A percentile compares a stretch with the other conserved stretches of the same genome.
phyloP scores from a whole-genome alignment of 1,140 invertebrate genomes.

The Plutomurus gul region DNA sequence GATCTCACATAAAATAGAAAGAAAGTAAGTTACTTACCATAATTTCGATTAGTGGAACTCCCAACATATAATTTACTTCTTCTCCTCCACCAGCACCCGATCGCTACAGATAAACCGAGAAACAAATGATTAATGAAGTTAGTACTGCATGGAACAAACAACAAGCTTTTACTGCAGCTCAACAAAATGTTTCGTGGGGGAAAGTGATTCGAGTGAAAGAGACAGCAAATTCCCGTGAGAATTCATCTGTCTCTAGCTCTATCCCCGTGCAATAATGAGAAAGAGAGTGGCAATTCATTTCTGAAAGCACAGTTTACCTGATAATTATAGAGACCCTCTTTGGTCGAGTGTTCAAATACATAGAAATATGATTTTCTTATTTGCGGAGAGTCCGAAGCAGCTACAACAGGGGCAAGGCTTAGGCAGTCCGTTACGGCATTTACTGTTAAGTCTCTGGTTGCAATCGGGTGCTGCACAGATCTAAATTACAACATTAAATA shows the following conservation, averaged over 20 bases:
- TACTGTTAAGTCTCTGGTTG: constrained; percentile 88
- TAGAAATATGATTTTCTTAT: constrained; percentile 78
- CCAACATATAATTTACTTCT: constrained; percentile 88
- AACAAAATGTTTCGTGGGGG: no score
- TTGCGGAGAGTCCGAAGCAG: constrained; percentile 48
- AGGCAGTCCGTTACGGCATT: constrained; percentile 90
- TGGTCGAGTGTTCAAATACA: constrained; percentile 90
- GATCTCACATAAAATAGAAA: no score
- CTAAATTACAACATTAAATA: neutral
- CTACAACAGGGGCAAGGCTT: constrained; percentile 76
- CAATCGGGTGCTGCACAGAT: constrained; percentile 86
- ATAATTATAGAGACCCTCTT: constrained; percentile 76
- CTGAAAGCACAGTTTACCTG: constrained; percentile 33
- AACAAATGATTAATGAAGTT: no score
- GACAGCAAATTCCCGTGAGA: no score
- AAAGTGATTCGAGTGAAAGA: no score
- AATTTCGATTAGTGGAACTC: constrained; percentile 74
- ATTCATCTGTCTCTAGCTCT: no score
- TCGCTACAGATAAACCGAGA: constrained; percentile 67
- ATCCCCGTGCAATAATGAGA: no score
- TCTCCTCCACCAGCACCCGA: constrained; percentile 87
- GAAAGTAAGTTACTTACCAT: constrained; percentile 23
- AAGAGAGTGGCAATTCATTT: no score
- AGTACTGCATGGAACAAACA: no score
- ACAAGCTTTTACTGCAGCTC: no score